Conservation (phyloP, 2,888 invertebrate species). For the Laothoe populi region DNA sequence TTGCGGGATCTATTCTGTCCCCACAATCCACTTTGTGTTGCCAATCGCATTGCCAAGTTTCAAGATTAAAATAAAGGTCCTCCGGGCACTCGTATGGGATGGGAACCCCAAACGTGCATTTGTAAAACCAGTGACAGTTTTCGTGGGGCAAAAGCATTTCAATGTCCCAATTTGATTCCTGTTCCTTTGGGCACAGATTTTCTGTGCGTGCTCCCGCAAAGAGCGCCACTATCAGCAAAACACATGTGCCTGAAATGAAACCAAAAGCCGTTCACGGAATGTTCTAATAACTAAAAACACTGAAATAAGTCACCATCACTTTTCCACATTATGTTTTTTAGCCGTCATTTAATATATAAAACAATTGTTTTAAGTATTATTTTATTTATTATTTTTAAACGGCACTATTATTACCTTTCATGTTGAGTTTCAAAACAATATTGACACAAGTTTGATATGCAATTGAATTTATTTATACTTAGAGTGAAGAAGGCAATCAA, state of each 20-base stretch:
- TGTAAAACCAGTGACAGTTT: constrained; percentile 87
- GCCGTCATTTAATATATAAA: constrained; percentile 1
- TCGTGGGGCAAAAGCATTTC: constrained; percentile 82
- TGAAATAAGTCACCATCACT: constrained; percentile 2
- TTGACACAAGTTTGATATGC: constrained; percentile 25
- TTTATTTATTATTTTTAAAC: constrained; percentile 2
- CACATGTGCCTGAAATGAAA: constrained; percentile 42
- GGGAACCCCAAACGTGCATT: constrained; percentile 87
- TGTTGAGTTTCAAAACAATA: constrained; percentile 33
- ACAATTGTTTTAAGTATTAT: constrained; percentile 7
- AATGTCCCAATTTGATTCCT: constrained; percentile 58
- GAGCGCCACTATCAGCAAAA: constrained; percentile 32
- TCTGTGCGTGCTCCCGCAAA: constrained; percentile 46
- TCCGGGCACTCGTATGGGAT: constrained; percentile 84
- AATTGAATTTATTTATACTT: constrained; percentile 35
- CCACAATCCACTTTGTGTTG: constrained; percentile 86
- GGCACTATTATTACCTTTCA: constrained; percentile 40
- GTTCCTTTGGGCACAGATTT: constrained; percentile 61
- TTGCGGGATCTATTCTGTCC: constrained; percentile 55
- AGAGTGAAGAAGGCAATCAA: constrained; percentile 29
- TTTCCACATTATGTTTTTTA: background rate
- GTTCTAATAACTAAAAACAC: background rate
- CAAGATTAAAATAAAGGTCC: constrained; percentile 83
- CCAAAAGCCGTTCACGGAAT: background rate
- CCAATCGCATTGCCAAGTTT: constrained; percentile 85